Percentiles rank a stretch among this genome's conserved stretches.
phyloP scores from a whole-genome alignment of 2,113 vertebrate species.

The Chloroceryle aenea region DNA sequence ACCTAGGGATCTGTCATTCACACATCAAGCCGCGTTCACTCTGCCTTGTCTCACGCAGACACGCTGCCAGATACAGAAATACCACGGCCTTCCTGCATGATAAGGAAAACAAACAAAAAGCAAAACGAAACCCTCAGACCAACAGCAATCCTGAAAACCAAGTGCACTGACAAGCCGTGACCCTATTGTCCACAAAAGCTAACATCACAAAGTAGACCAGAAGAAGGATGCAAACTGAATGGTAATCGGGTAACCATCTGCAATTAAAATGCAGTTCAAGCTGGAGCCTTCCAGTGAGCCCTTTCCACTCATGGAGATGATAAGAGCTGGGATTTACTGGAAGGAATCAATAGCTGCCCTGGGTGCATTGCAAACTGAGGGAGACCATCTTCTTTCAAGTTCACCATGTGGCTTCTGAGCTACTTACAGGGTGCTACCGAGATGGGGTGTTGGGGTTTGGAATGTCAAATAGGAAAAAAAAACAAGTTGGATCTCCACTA shows the following conservation, averaged over 20 bases:
- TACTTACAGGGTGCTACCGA: rapidly evolving
- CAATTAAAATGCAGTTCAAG: neutral
- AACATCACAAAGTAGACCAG: neutral
- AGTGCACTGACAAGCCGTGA: neutral
- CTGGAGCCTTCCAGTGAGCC: neutral
- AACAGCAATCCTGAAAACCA: neutral
- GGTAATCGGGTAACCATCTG: constrained; percentile 2
- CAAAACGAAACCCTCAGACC: neutral
- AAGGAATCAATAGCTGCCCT: neutral
- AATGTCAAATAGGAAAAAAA: neutral
- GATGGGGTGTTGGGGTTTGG: neutral
- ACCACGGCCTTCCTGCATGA: neutral
- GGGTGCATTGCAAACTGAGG: neutral
- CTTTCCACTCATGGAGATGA: neutral
- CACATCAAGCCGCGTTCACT: constrained; percentile 47
- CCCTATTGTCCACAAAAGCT: constrained; percentile 19
- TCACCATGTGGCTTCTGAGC: neutral
- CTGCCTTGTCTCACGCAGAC: constrained; percentile 51
- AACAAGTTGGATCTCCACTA: neutral
- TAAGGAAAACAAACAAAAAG: neutral
- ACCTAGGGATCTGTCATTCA: constrained; percentile 72
- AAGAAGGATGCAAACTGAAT: neutral
- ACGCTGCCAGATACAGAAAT: constrained; percentile 36
- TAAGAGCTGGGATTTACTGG: neutral
- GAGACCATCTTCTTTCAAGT: neutral